phyloP scores from a whole-genome alignment of 2,113 vertebrate species.

The Litocranius walleri region DNA sequence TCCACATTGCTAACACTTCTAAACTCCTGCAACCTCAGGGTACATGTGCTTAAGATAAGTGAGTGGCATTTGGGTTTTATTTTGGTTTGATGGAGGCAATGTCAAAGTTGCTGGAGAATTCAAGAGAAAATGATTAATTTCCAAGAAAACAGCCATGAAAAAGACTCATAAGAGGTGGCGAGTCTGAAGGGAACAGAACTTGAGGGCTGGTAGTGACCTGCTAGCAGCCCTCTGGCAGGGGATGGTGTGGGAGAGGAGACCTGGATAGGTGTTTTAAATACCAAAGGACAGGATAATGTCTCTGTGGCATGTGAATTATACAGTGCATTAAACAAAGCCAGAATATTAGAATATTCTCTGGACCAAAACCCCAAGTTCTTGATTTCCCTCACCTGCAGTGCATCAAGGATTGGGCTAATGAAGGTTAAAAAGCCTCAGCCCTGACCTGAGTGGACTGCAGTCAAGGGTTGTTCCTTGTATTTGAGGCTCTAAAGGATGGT shows the following conservation, averaged over 20 bases:
- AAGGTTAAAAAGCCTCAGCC: background rate
- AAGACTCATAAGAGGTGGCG: background rate
- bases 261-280: background rate
- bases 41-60: background rate
- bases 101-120: background rate
- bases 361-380: background rate
- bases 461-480: background rate
- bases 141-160: background rate
- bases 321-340: background rate
- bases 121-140: background rate
- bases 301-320: background rate
- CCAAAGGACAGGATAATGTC: background rate
- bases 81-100: background rate
- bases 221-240: background rate
- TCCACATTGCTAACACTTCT: background rate
- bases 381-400: background rate
- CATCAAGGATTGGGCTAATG: background rate
- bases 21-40: background rate
- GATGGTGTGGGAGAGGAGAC: background rate
- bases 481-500: background rate
- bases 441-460: background rate
- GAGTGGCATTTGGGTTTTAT: background rate
- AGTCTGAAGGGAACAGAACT: background rate
- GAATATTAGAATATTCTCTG: background rate
- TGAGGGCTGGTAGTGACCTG: background rate